These are phyloP conservation scores for Hozukius guyotensis DNA, from an alignment of 2,797 vertebrate species.

Conservation along the genomic window DNA sequence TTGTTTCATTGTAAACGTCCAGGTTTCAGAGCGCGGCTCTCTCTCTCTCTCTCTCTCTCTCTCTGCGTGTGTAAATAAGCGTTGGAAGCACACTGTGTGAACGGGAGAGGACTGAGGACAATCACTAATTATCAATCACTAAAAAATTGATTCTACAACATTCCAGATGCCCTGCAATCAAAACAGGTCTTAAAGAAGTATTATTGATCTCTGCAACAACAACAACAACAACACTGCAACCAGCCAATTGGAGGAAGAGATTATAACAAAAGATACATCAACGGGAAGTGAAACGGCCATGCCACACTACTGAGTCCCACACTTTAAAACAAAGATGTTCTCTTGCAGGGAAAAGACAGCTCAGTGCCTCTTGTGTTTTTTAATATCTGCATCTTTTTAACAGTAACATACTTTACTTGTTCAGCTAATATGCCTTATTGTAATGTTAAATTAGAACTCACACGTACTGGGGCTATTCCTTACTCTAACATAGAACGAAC, in stretches of 20 bases:
- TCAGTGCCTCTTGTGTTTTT: slow-evolving; percentile 48
- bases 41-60: background rate
- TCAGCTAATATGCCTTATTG: slow-evolving; percentile 31
- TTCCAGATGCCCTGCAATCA: slow-evolving; percentile 66
- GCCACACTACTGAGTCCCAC: slow-evolving; percentile 55
- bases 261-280: slow-evolving; percentile 3
- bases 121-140: slow-evolving; percentile 64
- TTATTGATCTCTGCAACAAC: background rate
- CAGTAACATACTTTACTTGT: slow-evolving; percentile 23
- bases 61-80: slow-evolving; percentile 47
- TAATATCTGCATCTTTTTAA: slow-evolving; percentile 54
- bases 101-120: slow-evolving; percentile 55
- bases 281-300: slow-evolving; percentile 16
- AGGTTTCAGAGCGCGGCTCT: slow-evolving; percentile 5
- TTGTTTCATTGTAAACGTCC: slow-evolving; percentile 45
- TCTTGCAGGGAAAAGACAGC: slow-evolving; percentile 17
- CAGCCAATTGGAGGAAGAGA: background rate
- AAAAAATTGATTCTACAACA: slow-evolving; percentile 59
- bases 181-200: slow-evolving; percentile 26
- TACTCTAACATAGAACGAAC: slow-evolving; percentile 37
- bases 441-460: slow-evolving; percentile 12
- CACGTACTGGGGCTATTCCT: slow-evolving; percentile 7
- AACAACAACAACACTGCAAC: background rate
- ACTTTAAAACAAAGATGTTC: slow-evolving; percentile 4
- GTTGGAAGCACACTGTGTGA: background rate